Base-by-base conservation (phyloP, 2,113 vertebrate species). In the Abramis brama region DNA sequence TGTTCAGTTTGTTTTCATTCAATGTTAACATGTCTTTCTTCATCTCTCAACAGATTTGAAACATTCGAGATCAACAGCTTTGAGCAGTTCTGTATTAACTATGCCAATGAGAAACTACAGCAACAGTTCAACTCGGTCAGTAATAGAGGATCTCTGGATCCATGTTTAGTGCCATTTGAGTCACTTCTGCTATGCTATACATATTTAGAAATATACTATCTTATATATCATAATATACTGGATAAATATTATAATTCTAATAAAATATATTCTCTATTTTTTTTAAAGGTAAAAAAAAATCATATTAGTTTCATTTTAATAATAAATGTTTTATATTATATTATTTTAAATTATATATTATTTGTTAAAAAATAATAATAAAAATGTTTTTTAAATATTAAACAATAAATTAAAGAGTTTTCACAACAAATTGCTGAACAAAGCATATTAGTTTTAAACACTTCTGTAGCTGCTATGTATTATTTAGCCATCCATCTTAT, bases 41-140 rank as follows among this genome's bases (percentile, higher is more conserved):
- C 85, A 64, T 0, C 78, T 1, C 82, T 92, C 85, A 91, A 33
- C 93, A 99, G 98, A 91, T 99, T 99, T 79, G 98, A 99, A 94
- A 99, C 97, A 0, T 99, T 99, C 76, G 98, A 99, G 88, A 88
- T 97, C 12, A 99, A 99, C 92, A 99, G 97, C 90, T 99, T 99
- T 25, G 98, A 99, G 82, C 98, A 99, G 92, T 99, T 99, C 87
- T 99, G 98, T 91, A 99, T 99, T 93, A 99, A 99, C 94, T 99
- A 99, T 0, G 98, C 98, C 86, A 99, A 99, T 0, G 98, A 99
- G 88, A 99, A 99, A 76, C 96, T 99, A 23, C 98, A 99, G 92
- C 98, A 99, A 91, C 98, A 99, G 93, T 99, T 99, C 91, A 99
- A 98, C 92, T 97, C 89, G 90, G 98, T 99, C 92, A 93, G 96